Evolutionary conservation across 2,797 vertebrate genomes (phyloP).

Genomic region (Clarias platycephalus): DNA sequence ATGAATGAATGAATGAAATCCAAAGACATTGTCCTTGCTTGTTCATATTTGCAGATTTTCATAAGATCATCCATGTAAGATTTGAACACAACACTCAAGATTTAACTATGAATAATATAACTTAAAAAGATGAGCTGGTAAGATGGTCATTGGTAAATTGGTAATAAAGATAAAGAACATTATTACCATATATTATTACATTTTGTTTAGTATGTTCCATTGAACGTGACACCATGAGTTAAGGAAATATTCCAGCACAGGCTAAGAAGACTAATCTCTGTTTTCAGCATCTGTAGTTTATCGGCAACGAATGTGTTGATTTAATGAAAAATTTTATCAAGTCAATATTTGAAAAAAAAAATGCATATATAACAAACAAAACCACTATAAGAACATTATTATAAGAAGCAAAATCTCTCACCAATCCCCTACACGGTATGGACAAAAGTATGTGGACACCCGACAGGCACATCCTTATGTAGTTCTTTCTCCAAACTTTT

Average conservation of each 20-base stretch:
- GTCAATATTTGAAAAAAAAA: too few species aligned
- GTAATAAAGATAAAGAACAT: background rate
- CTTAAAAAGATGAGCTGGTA: background rate
- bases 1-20: too few species aligned
- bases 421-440: background rate
- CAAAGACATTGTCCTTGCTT: background rate
- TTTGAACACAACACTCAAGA: background rate
- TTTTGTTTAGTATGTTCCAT: background rate
- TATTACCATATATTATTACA: too few species aligned
- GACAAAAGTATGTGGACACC: background rate
- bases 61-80: background rate
- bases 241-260: background rate
- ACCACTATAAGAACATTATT: too few species aligned
- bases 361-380: background rate
- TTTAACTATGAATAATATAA: background rate
- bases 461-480: background rate
- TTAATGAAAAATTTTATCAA: too few species aligned
- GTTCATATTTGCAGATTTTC: background rate
- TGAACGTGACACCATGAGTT: background rate
- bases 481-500: background rate
- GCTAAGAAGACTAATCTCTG: background rate
- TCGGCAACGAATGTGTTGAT: background rate
- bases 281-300: background rate
- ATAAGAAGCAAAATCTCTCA: background rate
- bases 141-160: background rate